A percentile compares a stretch with the other conserved stretches of the same genome.
Conservation (phyloP, 2,888 invertebrate species). For the Sipunculus nudus region DNA sequence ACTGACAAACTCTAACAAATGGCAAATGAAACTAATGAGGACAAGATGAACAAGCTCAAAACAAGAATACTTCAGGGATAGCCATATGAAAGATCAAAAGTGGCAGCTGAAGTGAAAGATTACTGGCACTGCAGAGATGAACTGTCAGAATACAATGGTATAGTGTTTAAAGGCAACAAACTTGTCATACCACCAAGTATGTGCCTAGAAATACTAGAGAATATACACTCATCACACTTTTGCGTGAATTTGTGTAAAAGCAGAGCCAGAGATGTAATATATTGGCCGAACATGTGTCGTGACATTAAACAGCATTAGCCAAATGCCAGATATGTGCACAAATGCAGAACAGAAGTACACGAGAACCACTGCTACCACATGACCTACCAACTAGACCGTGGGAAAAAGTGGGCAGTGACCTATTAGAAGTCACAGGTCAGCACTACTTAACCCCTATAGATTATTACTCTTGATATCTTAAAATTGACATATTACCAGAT, state of each 20-base stretch:
- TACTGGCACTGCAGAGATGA: constrained; percentile 5
- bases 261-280: constrained; percentile 13
- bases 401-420: too few species aligned
- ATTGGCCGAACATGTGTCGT: constrained; percentile 13
- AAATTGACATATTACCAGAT: too few species aligned
- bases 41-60: constrained; percentile 1
- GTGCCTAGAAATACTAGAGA: constrained; percentile 12
- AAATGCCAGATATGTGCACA: neutral
- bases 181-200: constrained; percentile 16
- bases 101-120: neutral
- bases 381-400: too few species aligned
- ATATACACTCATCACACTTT: constrained; percentile 13
- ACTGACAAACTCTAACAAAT: neutral
- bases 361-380: neutral
- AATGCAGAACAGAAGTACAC: neutral
- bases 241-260: constrained; percentile 8
- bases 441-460: too few species aligned
- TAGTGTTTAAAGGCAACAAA: constrained; percentile 13
- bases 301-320: neutral
- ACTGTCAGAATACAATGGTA: constrained; percentile 6
- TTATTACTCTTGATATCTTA: too few species aligned
- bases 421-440: too few species aligned
- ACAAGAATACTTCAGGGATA: constrained; percentile 3
- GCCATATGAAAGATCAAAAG: constrained; percentile 2
- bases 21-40: neutral